Evolutionary conservation across 2,113 vertebrate genomes (phyloP).

Genomic region (Macrotis lagotis): DNA sequence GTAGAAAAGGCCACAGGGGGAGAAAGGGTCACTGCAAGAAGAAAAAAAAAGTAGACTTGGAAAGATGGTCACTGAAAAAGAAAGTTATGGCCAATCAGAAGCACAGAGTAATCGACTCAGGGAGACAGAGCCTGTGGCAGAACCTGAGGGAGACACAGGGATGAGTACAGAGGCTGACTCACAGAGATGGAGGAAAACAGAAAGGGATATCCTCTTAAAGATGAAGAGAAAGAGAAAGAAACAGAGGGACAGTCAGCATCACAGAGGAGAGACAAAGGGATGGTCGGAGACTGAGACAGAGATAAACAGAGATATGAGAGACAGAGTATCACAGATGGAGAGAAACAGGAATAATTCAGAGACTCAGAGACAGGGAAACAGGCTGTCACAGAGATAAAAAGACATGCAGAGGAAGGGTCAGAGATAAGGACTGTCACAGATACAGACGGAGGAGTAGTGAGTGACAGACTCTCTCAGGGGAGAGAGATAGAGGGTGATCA

Average conservation of each 20-base stretch:
- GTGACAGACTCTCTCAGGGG: not conserved
- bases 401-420: not conserved
- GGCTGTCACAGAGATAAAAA: not conserved
- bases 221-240: no score
- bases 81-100: not conserved
- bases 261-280: not conserved
- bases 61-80: not conserved
- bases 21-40: not conserved
- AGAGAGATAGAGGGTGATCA: not conserved
- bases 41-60: not conserved
- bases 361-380: not conserved
- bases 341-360: not conserved
- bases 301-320: no score
- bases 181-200: not conserved
- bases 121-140: not conserved
- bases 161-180: not conserved
- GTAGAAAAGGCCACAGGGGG: not conserved
- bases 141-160: not conserved
- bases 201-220: not conserved
- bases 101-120: not conserved
- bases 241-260: not conserved
- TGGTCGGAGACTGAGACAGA: no score
- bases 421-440: not conserved
- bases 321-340: not conserved
- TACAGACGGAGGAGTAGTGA: rapidly evolving